These are phyloP conservation scores for Hipposideros armiger DNA, from an alignment of 2,113 vertebrate genomes.

Conservation along the genomic window DNA sequence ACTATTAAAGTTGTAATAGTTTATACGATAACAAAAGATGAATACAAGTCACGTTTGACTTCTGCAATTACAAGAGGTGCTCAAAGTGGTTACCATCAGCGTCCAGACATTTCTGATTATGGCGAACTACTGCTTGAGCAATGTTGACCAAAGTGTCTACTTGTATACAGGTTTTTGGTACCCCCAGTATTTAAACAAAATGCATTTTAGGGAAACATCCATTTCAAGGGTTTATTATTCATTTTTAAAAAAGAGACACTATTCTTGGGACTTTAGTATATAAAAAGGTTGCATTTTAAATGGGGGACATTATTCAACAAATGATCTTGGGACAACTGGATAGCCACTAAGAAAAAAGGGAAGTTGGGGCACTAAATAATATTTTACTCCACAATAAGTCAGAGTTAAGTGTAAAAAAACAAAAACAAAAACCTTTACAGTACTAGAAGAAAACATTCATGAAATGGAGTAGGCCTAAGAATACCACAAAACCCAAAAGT, in stretches of 20 bases:
- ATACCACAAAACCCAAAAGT: conserved; percentile 43
- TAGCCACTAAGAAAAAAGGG: conserved; percentile 35
- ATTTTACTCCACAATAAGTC: conserved; percentile 47
- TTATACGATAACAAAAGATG: too few relatives aligned
- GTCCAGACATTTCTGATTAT: too few relatives aligned
- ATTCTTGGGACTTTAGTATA: neutral
- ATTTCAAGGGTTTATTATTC: conserved; percentile 38
- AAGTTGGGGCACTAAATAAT: neutral
- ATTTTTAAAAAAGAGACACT: conserved; percentile 35
- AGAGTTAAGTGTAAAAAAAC: neutral
- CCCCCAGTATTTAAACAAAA: conserved; percentile 54
- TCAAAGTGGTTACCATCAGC: too few relatives aligned
- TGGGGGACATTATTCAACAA: neutral
- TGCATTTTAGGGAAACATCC: conserved; percentile 15
- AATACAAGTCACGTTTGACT: too few relatives aligned
- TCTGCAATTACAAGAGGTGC: too few relatives aligned
- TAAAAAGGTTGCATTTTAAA: conserved; percentile 48
- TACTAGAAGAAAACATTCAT: neutral
- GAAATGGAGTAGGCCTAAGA: neutral
- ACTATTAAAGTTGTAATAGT: too few relatives aligned
- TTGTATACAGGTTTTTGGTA: too few relatives aligned
- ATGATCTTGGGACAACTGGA: conserved; percentile 48
- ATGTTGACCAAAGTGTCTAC: too few relatives aligned
- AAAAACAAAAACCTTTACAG: neutral
- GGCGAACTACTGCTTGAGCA: too few relatives aligned